Evolutionary conservation across 2,888 invertebrate genomes (phyloP).

Genomic region (Eupithecia exiguata): DNA sequence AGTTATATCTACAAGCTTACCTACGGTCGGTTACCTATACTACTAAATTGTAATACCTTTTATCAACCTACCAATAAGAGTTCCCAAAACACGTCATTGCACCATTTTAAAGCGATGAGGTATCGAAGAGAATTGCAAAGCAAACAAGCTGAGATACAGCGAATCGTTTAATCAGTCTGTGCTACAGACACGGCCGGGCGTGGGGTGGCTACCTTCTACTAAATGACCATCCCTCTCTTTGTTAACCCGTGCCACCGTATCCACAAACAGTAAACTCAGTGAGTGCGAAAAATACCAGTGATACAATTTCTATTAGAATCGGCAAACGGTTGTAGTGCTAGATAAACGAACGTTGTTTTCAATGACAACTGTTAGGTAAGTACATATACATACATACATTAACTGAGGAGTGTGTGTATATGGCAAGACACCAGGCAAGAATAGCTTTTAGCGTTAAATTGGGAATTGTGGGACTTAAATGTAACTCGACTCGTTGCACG

Average conservation of each 20-base stretch:
- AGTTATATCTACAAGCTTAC: no score
- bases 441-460: no score
- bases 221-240: conserved; percentile 82
- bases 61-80: neutral
- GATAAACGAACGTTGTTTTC: neutral
- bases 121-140: conserved; percentile 64
- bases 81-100: neutral
- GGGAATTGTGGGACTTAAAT: neutral
- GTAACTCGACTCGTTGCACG: neutral
- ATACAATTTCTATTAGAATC: conserved; percentile 51
- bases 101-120: conserved; percentile 52
- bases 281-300: conserved; percentile 64
- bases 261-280: conserved; percentile 80
- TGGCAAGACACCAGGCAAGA: no score
- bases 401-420: no score
- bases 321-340: conserved; percentile 31
- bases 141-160: conserved; percentile 73
- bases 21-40: no score
- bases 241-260: conserved; percentile 80
- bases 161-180: conserved; percentile 81
- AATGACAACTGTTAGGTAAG: neutral
- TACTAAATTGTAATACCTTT: neutral
- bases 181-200: conserved; percentile 62
- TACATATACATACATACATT: no score
- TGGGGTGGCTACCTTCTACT: conserved; percentile 72